These are phyloP conservation scores for Jordanella pulchra DNA, from an alignment of 2,797 vertebrate genomes.

Conservation along the genomic window DNA sequence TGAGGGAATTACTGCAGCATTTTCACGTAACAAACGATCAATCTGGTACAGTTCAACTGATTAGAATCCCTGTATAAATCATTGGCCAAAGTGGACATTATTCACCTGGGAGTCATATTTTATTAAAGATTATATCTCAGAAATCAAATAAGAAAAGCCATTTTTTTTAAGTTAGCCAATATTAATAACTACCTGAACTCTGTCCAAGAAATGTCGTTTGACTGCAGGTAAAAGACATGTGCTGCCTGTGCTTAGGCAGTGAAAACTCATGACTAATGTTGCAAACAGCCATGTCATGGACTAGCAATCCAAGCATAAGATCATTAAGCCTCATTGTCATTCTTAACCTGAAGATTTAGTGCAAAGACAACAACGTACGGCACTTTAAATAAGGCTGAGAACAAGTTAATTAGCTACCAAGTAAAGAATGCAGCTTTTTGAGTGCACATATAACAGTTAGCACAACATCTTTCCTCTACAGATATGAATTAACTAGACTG, in stretches of 20 bases:
- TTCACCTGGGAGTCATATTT: constrained; percentile 55
- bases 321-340: background rate
- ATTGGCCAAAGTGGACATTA: constrained; percentile 34
- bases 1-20: constrained; percentile 64
- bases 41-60: constrained; percentile 11
- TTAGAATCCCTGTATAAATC: constrained; percentile 15
- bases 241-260: background rate
- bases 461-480: constrained; percentile 17
- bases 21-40: no score
- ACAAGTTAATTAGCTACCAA: background rate
- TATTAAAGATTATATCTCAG: constrained; percentile 57
- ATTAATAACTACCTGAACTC: constrained; percentile 14
- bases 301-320: background rate
- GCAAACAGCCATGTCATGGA: background rate
- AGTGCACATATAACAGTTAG: background rate
- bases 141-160: constrained; percentile 47
- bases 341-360: background rate
- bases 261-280: background rate
- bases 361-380: background rate
- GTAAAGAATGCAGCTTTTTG: background rate
- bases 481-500: constrained; percentile 56
- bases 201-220: background rate
- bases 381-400: background rate
- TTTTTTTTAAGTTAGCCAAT: constrained; percentile 33
- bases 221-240: background rate